phyloP scores from a whole-genome alignment of 2,888 invertebrate genomes.

The Epirrhoe tristata region DNA sequence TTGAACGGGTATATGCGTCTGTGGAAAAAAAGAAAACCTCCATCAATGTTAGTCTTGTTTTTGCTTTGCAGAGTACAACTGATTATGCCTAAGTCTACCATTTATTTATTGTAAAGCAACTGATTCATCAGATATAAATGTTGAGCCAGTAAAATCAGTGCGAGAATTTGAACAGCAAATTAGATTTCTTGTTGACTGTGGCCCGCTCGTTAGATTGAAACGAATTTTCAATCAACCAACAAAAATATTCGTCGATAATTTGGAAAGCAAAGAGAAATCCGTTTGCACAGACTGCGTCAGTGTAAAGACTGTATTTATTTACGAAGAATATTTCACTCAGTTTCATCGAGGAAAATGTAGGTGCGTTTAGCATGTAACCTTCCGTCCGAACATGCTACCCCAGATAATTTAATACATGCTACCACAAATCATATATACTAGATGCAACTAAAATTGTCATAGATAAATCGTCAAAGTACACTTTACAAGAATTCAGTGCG shows the following conservation, averaged over 20 bases:
- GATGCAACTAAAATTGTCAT: too few species aligned
- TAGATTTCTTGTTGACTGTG: slow-evolving; percentile 74
- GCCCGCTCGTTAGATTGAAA: slow-evolving; percentile 69
- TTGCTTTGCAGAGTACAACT: too few species aligned
- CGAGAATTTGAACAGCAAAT: slow-evolving; percentile 64
- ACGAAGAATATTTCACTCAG: slow-evolving; percentile 6
- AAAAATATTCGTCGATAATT: slow-evolving; percentile 62
- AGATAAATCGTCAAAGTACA: too few species aligned
- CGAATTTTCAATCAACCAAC: slow-evolving; percentile 69
- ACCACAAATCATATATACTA: too few species aligned
- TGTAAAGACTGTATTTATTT: slow-evolving; percentile 40
- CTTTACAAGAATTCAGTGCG: too few species aligned
- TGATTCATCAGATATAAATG: slow-evolving; percentile 23
- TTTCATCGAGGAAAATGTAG: not conserved
- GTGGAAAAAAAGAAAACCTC: too few species aligned
- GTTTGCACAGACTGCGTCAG: slow-evolving; percentile 40
- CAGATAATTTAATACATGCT: too few species aligned
- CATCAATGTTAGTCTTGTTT: too few species aligned
- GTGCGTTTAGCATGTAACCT: too few species aligned
- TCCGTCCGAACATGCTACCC: too few species aligned
- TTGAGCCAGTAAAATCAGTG: slow-evolving; percentile 52
- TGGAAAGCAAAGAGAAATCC: slow-evolving; percentile 53
- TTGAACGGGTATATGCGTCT: too few species aligned
- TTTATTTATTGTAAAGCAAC: not conserved
- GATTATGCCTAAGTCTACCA: not conserved